Base-by-base conservation (phyloP, 2,797 vertebrate species). In the Threskiornis aethiopicus region DNA sequence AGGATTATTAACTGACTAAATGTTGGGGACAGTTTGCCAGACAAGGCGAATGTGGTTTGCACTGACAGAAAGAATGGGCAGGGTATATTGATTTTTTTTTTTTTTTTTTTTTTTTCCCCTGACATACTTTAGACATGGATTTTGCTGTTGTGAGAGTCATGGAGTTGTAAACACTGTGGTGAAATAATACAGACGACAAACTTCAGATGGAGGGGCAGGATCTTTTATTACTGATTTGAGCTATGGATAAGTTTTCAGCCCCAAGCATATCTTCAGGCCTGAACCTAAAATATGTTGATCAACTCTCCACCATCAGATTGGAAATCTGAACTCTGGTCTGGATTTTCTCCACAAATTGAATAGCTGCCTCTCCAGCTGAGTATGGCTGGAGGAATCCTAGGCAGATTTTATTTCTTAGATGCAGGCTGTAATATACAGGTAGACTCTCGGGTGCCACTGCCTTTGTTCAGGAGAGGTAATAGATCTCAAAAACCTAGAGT, bases 391-490 rank as follows among this genome's bases (percentile, higher is more conserved):
- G 11, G 49, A 62, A 65, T 77, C 6, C 15, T 49, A 22, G 29
- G 9, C 18, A 29, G 1, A 26, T 79, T 65, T 72, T 54, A 6
- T 67, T 35, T 82, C 39, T 22, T 69, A 42, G 37, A 19, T 25
- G 10, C 11, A 24, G 46, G 35, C 41, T 94, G 21, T 25, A 61
- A 16, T 47, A 44, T 9, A 54, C 28, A 69, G 6, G n/a, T 25
- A 11, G 49, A 24, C 35, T 87, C 15, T 67, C 0, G 2, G 15
- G 18, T 72, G 29, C 4, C 5, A 10, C 24, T 57, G 0, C 11
- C 5, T 65, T 44, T 78, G 28, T 33, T 84, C 26, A 28, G 5
- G 41, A 81, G 52, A 54, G 29, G 11, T 16, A 65, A 46, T 24
- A 28, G 5, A 9, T 66, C 9, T 82, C 11, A 26, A 37, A 87